These are phyloP conservation scores for Neoascia interrupta DNA, from an alignment of 2,888 invertebrate species.

Conservation along the genomic window DNA sequence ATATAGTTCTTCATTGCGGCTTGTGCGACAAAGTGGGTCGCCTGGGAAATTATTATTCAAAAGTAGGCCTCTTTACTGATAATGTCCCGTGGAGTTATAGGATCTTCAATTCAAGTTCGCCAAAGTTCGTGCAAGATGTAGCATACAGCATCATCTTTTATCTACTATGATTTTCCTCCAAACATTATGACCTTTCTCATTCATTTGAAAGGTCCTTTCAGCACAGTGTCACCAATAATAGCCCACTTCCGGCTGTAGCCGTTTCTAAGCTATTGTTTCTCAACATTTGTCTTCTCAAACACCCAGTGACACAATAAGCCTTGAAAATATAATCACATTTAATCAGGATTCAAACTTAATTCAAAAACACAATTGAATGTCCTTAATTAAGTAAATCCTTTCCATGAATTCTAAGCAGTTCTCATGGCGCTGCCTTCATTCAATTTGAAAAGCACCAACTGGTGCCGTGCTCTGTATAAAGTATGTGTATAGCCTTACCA, in stretches of 20 bases:
- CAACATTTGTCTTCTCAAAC: slow-evolving; percentile 31
- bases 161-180: background rate
- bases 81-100: too few species aligned
- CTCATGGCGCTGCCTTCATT: slow-evolving; percentile 55
- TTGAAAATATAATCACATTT: slow-evolving; percentile 64
- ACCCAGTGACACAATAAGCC: slow-evolving; percentile 56
- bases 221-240: background rate
- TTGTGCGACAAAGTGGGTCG: too few species aligned
- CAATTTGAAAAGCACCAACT: slow-evolving; percentile 37
- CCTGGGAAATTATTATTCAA: too few species aligned
- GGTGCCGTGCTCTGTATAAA: background rate
- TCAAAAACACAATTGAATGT: slow-evolving; percentile 67
- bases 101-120: too few species aligned
- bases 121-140: too few species aligned
- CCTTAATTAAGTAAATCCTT: slow-evolving; percentile 69
- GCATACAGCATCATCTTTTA: background rate
- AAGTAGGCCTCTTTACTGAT: too few species aligned
- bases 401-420: slow-evolving; percentile 66
- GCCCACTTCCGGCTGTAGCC: background rate
- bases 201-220: background rate
- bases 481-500: slow-evolving; percentile 4
- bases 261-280: slow-evolving; percentile 1
- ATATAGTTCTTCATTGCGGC: too few species aligned
- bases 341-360: slow-evolving; percentile 68
- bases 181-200: background rate